Conservation (phyloP, 2,888 invertebrate species). For the Strigamia transsilvanica region DNA sequence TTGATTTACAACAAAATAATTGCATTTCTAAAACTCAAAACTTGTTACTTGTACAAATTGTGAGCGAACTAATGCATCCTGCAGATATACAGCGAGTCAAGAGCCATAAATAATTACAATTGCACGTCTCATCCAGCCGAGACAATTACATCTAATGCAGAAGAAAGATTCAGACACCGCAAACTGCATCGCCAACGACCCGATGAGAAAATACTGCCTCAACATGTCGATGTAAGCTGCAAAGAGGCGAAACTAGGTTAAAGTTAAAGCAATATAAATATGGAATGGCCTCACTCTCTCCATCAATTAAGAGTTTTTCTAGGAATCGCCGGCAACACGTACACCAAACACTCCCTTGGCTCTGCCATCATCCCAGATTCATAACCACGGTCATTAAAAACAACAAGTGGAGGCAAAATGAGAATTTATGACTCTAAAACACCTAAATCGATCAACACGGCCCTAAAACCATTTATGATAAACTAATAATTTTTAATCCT, state of each 20-base stretch:
- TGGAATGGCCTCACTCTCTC: slow-evolving; percentile 14
- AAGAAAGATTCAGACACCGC: slow-evolving; percentile 44
- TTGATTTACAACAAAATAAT: slow-evolving; percentile 33
- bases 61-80: background rate
- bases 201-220: slow-evolving; percentile 24
- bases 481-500: background rate
- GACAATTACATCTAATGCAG: slow-evolving; percentile 30
- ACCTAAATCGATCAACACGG: slow-evolving; percentile 24
- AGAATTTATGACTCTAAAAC: slow-evolving; percentile 36
- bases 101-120: slow-evolving; percentile 35
- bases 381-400: slow-evolving; percentile 35
- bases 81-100: slow-evolving; percentile 2
- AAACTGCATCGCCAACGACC: slow-evolving; percentile 24
- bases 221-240: slow-evolving; percentile 25
- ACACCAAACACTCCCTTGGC: background rate
- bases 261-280: slow-evolving; percentile 19
- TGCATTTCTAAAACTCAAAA: slow-evolving; percentile 16
- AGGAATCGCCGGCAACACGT: background rate
- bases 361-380: slow-evolving; percentile 15
- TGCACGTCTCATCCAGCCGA: slow-evolving; percentile 34
- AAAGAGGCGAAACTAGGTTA: background rate
- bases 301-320: slow-evolving; percentile 44
- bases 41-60: slow-evolving; percentile 13
- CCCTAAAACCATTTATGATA: background rate
- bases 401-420: background rate